Conservation (phyloP, 2,797 vertebrate genomes). For the Clarias fuscus region DNA sequence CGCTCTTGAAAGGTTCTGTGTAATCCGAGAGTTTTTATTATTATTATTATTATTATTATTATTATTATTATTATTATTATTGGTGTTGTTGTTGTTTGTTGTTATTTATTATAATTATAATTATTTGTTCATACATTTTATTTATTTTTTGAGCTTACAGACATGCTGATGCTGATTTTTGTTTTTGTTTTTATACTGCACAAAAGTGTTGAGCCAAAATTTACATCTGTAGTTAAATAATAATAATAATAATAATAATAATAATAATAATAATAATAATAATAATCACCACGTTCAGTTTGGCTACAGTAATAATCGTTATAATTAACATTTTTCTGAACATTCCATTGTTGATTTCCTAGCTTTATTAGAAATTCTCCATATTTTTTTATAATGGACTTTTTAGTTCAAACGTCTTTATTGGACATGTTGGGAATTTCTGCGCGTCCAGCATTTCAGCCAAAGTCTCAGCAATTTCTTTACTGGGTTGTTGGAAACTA, state of each 20-base stretch:
- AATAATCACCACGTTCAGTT: background rate
- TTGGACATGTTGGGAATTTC: background rate
- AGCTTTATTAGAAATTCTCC: too few relatives aligned
- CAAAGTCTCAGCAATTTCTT: background rate
- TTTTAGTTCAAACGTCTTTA: background rate
- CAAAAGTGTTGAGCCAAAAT: background rate
- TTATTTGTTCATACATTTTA: too few relatives aligned
- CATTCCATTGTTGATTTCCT: background rate
- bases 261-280: too few relatives aligned
- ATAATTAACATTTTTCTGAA: background rate
- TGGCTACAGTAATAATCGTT: background rate
- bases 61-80: too few relatives aligned
- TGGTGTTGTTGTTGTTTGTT: too few relatives aligned
- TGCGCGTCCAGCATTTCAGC: background rate
- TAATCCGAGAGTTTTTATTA: background rate
- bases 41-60: too few relatives aligned
- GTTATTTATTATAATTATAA: too few relatives aligned
- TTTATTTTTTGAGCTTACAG: background rate
- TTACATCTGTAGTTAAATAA: background rate
- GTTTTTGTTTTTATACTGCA: background rate
- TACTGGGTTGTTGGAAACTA: background rate
- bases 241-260: too few relatives aligned
- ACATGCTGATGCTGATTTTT: background rate
- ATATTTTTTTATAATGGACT: too few relatives aligned
- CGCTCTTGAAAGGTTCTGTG: background rate